Base-by-base conservation (phyloP, 2,888 invertebrate genomes). In the Calameuta pallipes region DNA sequence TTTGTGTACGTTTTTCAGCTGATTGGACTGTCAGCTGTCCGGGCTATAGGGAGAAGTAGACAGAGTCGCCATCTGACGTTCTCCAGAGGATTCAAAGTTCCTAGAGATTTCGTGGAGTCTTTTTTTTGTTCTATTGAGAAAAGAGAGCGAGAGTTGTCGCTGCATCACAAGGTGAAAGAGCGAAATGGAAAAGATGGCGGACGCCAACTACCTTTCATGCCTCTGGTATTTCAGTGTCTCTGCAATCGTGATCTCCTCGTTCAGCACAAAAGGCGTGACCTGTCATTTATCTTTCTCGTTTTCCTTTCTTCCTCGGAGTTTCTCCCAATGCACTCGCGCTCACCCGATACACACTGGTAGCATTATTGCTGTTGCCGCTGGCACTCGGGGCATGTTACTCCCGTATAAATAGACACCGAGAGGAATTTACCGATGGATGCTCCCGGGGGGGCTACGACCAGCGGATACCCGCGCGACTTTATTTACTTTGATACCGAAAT, bases 1-100 rank as follows among this genome's bases (percentile, higher is more conserved):
- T 85, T 83, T 85, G 85, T 85, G 81, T 83, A 84, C 85, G 80
- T 82, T 84, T 56, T 84, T 83, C 85, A 86, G 85, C 85, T 86
- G 85, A 86, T 84, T 83, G 83, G 83, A 77, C 82, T 84, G 83
- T 85, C 85, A 85, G 85, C 85, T 85, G 85, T 81, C 81, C 83
- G 36, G 23, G 15, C 73, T 70, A 73, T 15, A 23, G 33, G 71
- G 12, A 13, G 71, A 34, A 71, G 9, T 33, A 23, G 23, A 13
- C 71, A 71, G 71, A 11, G 71, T 34, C 71, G 33, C 34, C 71
- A 34, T 30, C 71, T 31, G 15, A 12, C 71, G 31, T 71, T 34
- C 71, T 34, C 56, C 23, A 9, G 56, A 56, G 56, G 56, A 56
- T 56, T 56, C 6, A 56, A 23, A 56, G 56, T 56, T 23, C 9